These are phyloP conservation scores for Psephotus haematonotus DNA, from an alignment of 2,113 vertebrate species.

Conservation along the genomic window DNA sequence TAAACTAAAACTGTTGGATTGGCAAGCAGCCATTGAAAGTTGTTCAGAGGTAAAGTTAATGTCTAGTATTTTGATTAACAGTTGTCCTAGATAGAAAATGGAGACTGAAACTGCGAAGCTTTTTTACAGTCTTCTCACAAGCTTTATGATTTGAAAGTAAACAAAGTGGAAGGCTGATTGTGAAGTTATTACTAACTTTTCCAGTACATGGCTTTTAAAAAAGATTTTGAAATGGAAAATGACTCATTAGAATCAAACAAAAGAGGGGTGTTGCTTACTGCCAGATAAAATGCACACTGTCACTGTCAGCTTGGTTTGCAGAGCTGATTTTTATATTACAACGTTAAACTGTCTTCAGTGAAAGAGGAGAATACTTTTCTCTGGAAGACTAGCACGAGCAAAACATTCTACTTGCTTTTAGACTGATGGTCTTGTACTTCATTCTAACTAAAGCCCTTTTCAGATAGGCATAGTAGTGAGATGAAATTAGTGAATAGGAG, in stretches of 20 bases:
- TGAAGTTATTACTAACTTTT: neutral
- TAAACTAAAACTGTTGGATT: constrained; percentile 88
- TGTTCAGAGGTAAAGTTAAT: constrained; percentile 85
- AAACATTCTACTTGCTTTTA: neutral
- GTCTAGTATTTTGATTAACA: neutral
- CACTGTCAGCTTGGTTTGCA: neutral
- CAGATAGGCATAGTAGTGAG: neutral
- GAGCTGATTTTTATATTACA: neutral
- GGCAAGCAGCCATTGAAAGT: constrained; percentile 89
- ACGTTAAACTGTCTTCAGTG: neutral
- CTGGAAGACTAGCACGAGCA: neutral
- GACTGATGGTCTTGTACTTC: neutral
- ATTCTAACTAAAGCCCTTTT: neutral
- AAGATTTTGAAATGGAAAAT: neutral
- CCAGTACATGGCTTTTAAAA: neutral
- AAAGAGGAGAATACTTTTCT: neutral
- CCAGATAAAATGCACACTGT: neutral
- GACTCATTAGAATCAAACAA: neutral
- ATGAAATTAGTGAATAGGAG: neutral
- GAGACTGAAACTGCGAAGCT: neutral
- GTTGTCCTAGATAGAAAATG: neutral
- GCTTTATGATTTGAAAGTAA: neutral
- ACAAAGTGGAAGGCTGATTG: neutral
- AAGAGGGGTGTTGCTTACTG: neutral
- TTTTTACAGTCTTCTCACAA: neutral